Conservation (phyloP, 2,888 invertebrate genomes). For the Sclerodermus sp. region DNA sequence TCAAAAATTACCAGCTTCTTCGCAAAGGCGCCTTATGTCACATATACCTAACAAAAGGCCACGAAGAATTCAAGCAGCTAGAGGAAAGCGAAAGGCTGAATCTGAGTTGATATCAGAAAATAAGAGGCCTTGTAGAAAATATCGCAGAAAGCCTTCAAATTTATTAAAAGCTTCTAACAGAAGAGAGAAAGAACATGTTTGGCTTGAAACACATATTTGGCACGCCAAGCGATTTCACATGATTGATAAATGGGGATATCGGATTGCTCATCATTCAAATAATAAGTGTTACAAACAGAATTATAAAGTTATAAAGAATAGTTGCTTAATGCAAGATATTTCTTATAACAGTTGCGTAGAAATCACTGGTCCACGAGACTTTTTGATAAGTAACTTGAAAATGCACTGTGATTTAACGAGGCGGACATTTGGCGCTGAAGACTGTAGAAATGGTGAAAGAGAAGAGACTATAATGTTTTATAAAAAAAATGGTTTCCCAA, state of each 20-base stretch:
- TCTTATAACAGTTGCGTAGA: slow-evolving; percentile 81
- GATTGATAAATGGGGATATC: slow-evolving; percentile 81
- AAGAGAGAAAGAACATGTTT: slow-evolving; percentile 71
- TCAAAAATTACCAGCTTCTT: slow-evolving; percentile 84
- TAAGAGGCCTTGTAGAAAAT: slow-evolving; percentile 85
- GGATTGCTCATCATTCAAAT: slow-evolving; percentile 76
- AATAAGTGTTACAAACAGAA: slow-evolving; percentile 87
- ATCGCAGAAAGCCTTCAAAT: slow-evolving; percentile 79
- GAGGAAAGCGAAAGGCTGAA: slow-evolving; percentile 73
- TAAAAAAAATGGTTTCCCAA: slow-evolving; percentile 66
- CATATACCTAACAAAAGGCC: slow-evolving; percentile 88
- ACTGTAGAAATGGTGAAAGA: slow-evolving; percentile 67
- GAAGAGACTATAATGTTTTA: slow-evolving; percentile 76
- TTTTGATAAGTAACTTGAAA: slow-evolving; percentile 64
- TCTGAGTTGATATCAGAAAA: slow-evolving; percentile 70
- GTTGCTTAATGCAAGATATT: slow-evolving; percentile 85
- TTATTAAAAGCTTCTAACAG: slow-evolving; percentile 77
- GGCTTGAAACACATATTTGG: slow-evolving; percentile 99
- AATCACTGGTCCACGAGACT: slow-evolving; percentile 65
- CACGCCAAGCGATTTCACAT: slow-evolving; percentile 96
- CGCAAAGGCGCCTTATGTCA: slow-evolving; percentile 90
- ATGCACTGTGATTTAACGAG: slow-evolving; percentile 64
- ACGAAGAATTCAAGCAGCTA: slow-evolving; percentile 69
- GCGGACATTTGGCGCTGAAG: slow-evolving; percentile 69
- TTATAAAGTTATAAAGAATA: slow-evolving; percentile 77